Conservation (phyloP, 2,113 vertebrate species). For the Fregata magnificens region DNA sequence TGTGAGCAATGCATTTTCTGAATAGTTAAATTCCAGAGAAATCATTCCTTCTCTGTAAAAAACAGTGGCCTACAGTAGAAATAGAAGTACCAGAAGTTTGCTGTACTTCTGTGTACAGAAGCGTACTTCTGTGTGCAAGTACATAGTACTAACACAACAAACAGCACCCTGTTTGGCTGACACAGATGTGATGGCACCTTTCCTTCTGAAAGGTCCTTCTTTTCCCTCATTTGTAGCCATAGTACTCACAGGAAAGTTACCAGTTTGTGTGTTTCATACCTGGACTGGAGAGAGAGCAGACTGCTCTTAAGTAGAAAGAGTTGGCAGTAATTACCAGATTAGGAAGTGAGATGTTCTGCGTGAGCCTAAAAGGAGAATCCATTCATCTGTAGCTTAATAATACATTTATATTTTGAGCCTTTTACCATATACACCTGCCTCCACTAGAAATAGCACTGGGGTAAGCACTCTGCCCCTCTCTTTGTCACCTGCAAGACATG, state of each 20-base stretch:
- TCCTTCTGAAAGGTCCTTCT: neutral
- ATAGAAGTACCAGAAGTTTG: neutral
- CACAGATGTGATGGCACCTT: neutral
- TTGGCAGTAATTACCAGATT: slow-evolving; percentile 22
- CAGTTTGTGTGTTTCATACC: slow-evolving; percentile 15
- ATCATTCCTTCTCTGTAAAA: neutral
- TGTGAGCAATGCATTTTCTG: neutral
- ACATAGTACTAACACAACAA: neutral
- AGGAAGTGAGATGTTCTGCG: neutral
- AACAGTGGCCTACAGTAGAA: neutral
- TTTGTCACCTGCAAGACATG: neutral
- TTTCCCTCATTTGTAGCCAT: neutral
- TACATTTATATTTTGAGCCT: neutral
- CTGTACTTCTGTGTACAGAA: neutral
- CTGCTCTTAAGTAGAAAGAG: slow-evolving; percentile 28
- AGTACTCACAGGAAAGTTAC: slow-evolving; percentile 9
- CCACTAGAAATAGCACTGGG: neutral
- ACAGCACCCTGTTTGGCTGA: neutral
- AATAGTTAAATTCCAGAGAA: neutral
- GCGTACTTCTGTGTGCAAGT: neutral
- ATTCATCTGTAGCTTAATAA: neutral
- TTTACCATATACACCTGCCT: neutral
- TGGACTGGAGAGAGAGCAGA: neutral
- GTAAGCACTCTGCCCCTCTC: neutral
- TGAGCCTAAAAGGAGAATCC: neutral